A percentile compares a stretch with the other conserved stretches of the same genome.
Evolutionary conservation across 64 coral and sea anemone species (phyloP).

Genomic region (Stichodactyla mertensii): DNA sequence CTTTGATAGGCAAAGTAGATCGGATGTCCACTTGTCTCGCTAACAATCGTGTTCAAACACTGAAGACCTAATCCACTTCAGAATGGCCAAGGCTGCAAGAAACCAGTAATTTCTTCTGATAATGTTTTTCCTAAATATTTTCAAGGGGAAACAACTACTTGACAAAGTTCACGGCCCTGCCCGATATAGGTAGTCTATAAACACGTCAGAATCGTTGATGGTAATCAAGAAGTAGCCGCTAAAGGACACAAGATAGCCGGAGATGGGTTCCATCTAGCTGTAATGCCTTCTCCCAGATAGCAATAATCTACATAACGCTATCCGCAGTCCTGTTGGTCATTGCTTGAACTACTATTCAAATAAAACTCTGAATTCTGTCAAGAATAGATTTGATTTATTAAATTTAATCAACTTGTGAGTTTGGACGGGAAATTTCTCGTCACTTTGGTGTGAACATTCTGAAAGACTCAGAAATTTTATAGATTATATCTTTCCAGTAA

Average conservation of each 20-base stretch:
- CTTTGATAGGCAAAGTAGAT: constrained; percentile 16
- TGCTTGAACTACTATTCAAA: constrained; percentile 9
- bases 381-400: constrained; percentile 5
- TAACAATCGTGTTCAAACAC: constrained; percentile 32
- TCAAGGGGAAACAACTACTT: constrained; percentile 56
- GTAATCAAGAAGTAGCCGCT: neutral
- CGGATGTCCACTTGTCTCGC: constrained; percentile 25
- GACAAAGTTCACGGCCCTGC: constrained; percentile 27
- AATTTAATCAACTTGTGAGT: constrained; percentile 11
- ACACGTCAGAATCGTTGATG: constrained; percentile 8
- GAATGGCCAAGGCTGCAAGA: constrained; percentile 24
- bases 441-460: constrained; percentile 27
- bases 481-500: constrained; percentile 1
- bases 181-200: constrained; percentile 9
- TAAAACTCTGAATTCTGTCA: constrained; percentile 20
- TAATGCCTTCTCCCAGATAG: neutral
- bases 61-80: constrained; percentile 66
- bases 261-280: neutral
- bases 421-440: constrained; percentile 19
- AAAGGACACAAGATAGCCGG: neutral
- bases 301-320: neutral
- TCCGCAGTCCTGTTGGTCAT: neutral
- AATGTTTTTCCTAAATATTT: constrained; percentile 83
- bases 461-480: constrained; percentile 3
- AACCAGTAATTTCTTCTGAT: constrained; percentile 51